Base-by-base conservation (phyloP, 2,113 vertebrate species). In the Epinephelus fuscoguttatus region DNA sequence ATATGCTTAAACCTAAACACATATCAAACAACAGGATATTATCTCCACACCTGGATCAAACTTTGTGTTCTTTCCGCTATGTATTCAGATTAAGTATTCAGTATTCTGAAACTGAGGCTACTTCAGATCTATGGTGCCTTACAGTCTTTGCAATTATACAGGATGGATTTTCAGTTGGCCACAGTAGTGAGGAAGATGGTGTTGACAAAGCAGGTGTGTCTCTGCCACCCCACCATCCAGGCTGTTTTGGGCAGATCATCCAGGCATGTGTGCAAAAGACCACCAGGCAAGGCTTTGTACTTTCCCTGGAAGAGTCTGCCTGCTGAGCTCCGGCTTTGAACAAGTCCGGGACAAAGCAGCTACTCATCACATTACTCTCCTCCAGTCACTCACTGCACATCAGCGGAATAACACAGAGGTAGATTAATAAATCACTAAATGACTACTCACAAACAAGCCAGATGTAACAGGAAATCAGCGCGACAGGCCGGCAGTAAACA, bases 161-260 rank as follows among this genome's bases (percentile, higher is more conserved):
- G 92, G 91, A 83, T 84, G 89, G 89, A 86, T 94, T 92, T 92
- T 84, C 67, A 84, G 67, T 91, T 92, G 91, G 92, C 90, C 82
- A 2, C 85, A 81, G 78, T 89, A 84, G 80, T 90, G 90, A 93
- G 89, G 84, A 92, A 91, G 85, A 89, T 49, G 80, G 60, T 94
- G 89, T 93, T 94, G 90, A 93, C 93, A 94, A 92, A 93, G 93
- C 92, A 93, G 88, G 86, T 86, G 89, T 91, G 89, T 91, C 92
- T 89, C 80, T 92, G 89, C 85, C 90, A 66, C 82, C 74, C 88
- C 88, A 89, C 77, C 74, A 89, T 84, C 82, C 86, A 83, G 86
- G 63, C 81, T 93, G 91, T 93, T 93, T 91, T 89, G 91, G 92
- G 90, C 87, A 91, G 91, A 93, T 93, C 92, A 90, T 85, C 62